These are phyloP conservation scores for Psammodynastes pulverulentus DNA, from an alignment of 2,113 vertebrate species.

Conservation along the genomic window DNA sequence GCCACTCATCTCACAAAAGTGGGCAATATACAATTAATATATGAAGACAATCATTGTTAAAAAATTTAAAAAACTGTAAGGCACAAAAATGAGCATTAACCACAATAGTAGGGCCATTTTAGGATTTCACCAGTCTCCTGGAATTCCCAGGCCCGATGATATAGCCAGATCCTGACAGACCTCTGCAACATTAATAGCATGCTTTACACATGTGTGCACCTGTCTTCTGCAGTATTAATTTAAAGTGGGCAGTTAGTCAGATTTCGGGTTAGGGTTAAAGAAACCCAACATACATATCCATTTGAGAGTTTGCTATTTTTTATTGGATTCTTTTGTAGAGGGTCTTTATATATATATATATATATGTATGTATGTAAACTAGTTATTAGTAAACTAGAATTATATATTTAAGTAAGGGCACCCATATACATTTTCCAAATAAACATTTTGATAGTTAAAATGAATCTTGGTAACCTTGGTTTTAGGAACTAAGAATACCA, in stretches of 20 bases:
- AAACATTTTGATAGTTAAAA: neutral
- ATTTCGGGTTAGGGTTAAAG: neutral
- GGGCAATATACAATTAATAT: neutral
- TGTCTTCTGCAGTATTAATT: neutral
- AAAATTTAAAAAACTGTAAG: neutral
- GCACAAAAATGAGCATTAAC: neutral
- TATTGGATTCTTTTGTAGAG: neutral
- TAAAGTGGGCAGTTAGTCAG: neutral
- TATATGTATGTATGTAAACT: neutral
- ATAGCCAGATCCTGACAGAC: no score
- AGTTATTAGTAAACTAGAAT: neutral
- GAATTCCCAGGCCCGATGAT: neutral
- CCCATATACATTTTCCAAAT: neutral
- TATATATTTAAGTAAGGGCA: neutral
- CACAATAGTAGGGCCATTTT: neutral
- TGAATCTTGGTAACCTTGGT: neutral
- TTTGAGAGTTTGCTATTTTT: neutral
- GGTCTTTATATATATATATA: neutral
- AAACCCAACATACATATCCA: neutral
- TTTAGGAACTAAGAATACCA: neutral
- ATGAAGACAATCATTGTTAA: neutral
- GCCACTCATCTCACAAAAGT: neutral
- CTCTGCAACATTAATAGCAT: neutral
- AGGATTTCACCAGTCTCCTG: neutral
- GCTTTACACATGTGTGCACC: neutral